Conservation (phyloP, 1,140 invertebrate genomes). For the Caligus rogercresseyi region DNA sequence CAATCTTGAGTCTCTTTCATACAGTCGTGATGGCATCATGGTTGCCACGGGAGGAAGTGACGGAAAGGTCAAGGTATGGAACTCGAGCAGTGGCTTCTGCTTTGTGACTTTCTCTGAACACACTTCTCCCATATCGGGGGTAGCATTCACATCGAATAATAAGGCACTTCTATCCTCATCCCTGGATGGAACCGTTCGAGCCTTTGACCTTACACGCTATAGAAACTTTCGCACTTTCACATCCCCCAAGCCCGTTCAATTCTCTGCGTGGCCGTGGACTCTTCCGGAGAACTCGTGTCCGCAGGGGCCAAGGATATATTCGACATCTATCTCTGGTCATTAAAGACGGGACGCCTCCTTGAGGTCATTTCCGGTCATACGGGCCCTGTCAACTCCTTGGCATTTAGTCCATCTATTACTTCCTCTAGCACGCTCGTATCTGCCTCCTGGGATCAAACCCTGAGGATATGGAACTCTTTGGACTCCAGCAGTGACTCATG, state of each 20-base stretch:
- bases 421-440: conserved; percentile 61
- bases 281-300: conserved; percentile 71
- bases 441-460: conserved; percentile 81
- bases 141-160: conserved; percentile 70
- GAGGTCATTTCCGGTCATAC: conserved; percentile 82
- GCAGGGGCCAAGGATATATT: conserved; percentile 84
- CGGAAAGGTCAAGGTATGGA: conserved; percentile 92
- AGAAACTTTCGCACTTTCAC: conserved; percentile 92
- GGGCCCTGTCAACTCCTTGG: conserved; percentile 63
- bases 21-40: conserved; percentile 74
- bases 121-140: conserved; percentile 51
- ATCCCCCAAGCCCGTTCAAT: conserved; percentile 70
- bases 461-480: conserved; percentile 76
- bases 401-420: conserved; percentile 52
- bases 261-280: conserved; percentile 75
- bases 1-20: conserved; percentile 66
- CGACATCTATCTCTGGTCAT: conserved; percentile 86
- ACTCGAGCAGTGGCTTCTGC: conserved; percentile 69
- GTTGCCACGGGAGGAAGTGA: conserved; percentile 85
- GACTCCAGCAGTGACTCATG: conserved; percentile 51
- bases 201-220: conserved; percentile 80
- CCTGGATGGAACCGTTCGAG: conserved; percentile 82
- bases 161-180: conserved; percentile 71
- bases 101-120: conserved; percentile 88
- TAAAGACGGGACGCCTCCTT: conserved; percentile 70